Percentiles rank a stretch among this genome's conserved stretches.
Evolutionary conservation across 2,888 invertebrate species (phyloP).

Genomic region (Ennomos erosarius): DNA sequence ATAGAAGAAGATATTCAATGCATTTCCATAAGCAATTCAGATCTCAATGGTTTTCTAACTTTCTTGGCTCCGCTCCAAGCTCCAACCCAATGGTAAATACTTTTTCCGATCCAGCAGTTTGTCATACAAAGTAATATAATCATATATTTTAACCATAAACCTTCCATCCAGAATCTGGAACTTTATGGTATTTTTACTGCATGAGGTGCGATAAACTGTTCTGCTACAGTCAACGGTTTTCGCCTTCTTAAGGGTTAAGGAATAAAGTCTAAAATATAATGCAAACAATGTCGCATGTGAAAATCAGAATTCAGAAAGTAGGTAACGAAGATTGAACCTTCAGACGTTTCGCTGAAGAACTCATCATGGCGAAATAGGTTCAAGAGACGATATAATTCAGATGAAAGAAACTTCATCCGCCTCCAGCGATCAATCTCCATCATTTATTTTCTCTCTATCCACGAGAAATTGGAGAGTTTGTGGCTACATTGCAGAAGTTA

Average conservation of each 20-base stretch:
- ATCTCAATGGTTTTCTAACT: constrained; percentile 11
- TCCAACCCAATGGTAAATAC: constrained; percentile 18
- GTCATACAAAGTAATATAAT: constrained; percentile 45
- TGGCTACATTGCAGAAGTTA: no score
- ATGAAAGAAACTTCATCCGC: no score
- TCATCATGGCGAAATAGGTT: no score
- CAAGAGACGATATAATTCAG: no score
- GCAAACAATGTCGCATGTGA: constrained; percentile 11
- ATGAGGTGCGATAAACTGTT: constrained; percentile 48
- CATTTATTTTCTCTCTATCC: no score
- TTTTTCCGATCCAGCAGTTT: constrained; percentile 33
- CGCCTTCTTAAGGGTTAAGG: constrained; percentile 7
- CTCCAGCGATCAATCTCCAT: no score
- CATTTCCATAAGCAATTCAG: neutral
- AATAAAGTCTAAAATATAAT: constrained; percentile 25
- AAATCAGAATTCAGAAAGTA: no score
- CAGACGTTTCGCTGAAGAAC: no score
- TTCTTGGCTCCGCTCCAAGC: constrained; percentile 31
- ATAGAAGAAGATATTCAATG: no score
- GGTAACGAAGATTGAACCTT: no score
- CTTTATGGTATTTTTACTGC: constrained; percentile 53
- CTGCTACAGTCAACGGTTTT: constrained; percentile 30
- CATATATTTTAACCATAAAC: constrained; percentile 42
- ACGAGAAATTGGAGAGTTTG: no score
- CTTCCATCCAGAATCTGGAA: constrained; percentile 26